Percentiles rank a stretch among this genome's conserved stretches.
Conservation (phyloP, 2,113 vertebrate genomes). For the Siphamia tubifer region DNA sequence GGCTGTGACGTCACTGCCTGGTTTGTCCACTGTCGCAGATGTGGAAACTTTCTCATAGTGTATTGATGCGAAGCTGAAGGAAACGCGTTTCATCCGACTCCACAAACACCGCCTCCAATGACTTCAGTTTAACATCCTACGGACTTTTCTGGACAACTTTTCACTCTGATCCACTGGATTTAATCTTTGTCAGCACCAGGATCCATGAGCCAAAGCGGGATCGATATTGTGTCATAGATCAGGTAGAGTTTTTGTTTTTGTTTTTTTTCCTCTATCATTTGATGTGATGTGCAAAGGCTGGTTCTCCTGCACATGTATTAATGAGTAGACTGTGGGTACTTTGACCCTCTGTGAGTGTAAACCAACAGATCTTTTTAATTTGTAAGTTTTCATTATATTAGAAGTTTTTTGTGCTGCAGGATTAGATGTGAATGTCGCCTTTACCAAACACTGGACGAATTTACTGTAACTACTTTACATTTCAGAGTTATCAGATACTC, state of each 20-base stretch:
- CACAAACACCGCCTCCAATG: not conserved
- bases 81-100: not conserved
- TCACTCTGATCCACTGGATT: not conserved
- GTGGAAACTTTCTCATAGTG: slow-evolving; percentile 2
- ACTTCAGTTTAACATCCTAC: not conserved
- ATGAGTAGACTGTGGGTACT: no score
- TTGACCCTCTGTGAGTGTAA: no score
- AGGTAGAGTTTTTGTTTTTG: slow-evolving; percentile 59
- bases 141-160: not conserved
- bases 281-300: no score
- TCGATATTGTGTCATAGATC: slow-evolving; percentile 12
- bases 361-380: no score
- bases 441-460: no score
- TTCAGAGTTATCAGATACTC: no score
- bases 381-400: no score
- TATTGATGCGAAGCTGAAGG: not conserved
- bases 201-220: slow-evolving; percentile 46
- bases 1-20: slow-evolving; percentile 19
- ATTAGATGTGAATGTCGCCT: no score
- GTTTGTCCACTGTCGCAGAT: not conserved
- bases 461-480: no score
- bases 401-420: no score
- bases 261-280: not conserved
- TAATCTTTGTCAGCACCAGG: not conserved
- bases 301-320: no score